Evolutionary conservation across 2,888 invertebrate species (phyloP), one percentile per base, ranked within the genome.

Genomic region (Metellina segmentata): DNA sequence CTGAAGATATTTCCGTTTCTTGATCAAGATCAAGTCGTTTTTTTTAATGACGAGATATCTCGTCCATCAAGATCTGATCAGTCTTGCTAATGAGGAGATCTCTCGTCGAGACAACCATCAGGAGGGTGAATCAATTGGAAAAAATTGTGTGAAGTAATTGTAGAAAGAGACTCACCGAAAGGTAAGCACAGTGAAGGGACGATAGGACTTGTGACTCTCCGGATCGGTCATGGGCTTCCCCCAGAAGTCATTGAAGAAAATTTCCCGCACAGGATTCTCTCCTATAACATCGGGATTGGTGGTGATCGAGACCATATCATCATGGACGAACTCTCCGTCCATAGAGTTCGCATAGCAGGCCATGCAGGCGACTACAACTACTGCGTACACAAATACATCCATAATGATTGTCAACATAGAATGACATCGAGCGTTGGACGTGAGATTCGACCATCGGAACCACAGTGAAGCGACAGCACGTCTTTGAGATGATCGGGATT

Each of bases 171-270:
- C 96, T 96, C 95, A 98, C 98, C 98, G 96, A 96, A 98, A 98
- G 9, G 97, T 97, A 85, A 98, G 95, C 81, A 97, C 97, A 19
- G 97, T 97, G 93, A 98, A 95, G 72, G 98, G 98, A 94, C 98
- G 96, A 95, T 98, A 98, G 85, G 97, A 97, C 96, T 98, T 98
- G 95, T 98, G 98, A 94, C 97, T 98, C 94, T 96, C 96, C 85
- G 96, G 95, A 94, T 97, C 97, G n/a, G 96, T 96, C 97, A 98
- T 97, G 61, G 97, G 97, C 87, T 97, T 97, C n/a, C 98, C 98
- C 98, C 98, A 98, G 95, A 98, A 98, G 95, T 98, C 98, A 95
- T 97, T 97, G 94, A 96, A 95, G 94, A 97, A 96, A 94, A 97
- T 96, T 94, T 96, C 96, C 93, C 95, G 94, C 94, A 97, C 95